phyloP scores from a whole-genome alignment of 2,888 invertebrate species.

The Sialis lutaria region DNA sequence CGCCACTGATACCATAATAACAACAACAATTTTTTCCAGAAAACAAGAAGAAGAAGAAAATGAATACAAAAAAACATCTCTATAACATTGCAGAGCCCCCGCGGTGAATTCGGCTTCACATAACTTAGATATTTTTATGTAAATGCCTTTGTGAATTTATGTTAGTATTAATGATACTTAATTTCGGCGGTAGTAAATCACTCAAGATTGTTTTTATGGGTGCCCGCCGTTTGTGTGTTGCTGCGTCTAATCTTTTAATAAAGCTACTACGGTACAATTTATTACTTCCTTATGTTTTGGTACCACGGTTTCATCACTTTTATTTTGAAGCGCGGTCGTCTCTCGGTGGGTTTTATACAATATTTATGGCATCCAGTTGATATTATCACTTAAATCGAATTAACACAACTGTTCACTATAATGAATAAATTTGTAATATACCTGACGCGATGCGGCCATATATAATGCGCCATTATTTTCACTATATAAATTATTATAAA shows the following conservation, averaged over 20 bases:
- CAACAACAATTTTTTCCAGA: no score
- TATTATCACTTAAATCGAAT: no score
- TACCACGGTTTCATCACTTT: neutral
- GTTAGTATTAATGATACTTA: slow-evolving; percentile 3
- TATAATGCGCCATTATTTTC: no score
- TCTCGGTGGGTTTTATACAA: no score
- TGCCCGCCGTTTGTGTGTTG: neutral
- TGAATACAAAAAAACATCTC: neutral
- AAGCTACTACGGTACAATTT: slow-evolving; percentile 3
- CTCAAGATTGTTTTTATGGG: slow-evolving; percentile 1
- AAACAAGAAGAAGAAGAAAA: no score
- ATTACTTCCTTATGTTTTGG: slow-evolving; percentile 1
- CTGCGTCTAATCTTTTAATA: slow-evolving; percentile 2
- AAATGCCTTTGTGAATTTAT: slow-evolving; percentile 3
- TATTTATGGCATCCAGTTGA: no score
- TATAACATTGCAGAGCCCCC: neutral
- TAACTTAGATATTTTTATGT: slow-evolving; percentile 2
- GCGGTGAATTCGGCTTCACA: neutral
- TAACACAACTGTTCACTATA: no score
- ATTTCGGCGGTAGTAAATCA: slow-evolving; percentile 1
- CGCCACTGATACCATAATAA: no score
- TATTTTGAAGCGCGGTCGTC: neutral
- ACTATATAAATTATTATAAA: no score
- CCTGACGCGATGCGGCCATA: no score
- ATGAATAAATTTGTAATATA: no score